Percentiles rank a stretch among this genome's conserved stretches.
phyloP scores from a whole-genome alignment of 2,888 invertebrate genomes.

The Ypsolopha scabrella region DNA sequence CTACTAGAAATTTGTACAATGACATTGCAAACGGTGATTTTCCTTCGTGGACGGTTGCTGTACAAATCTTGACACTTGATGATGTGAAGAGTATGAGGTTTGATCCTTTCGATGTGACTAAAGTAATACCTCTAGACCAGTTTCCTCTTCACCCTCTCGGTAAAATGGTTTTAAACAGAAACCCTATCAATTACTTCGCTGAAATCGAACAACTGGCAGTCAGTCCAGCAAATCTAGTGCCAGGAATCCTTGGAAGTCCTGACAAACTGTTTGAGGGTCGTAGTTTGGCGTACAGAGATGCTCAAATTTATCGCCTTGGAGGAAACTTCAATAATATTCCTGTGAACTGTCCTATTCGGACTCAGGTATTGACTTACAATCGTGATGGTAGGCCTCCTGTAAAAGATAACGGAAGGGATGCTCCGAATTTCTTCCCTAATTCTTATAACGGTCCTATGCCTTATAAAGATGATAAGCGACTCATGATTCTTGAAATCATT shows the following conservation, averaged over 20 bases:
- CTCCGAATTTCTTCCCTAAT: slow-evolving; percentile 96
- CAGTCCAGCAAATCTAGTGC: slow-evolving; percentile 86
- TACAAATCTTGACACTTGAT: slow-evolving; percentile 86
- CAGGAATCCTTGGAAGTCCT: slow-evolving; percentile 90
- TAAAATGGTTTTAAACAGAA: slow-evolving; percentile 83
- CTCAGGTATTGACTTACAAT: slow-evolving; percentile 78
- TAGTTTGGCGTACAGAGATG: slow-evolving; percentile 87
- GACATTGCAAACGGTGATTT: slow-evolving; percentile 79
- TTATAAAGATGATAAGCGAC: slow-evolving; percentile 67
- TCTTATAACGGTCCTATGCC: slow-evolving; percentile 87
- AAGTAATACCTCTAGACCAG: slow-evolving; percentile 81
- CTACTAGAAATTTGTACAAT: slow-evolving; percentile 86
- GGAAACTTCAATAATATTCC: slow-evolving; percentile 90
- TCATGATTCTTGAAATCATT: slow-evolving; percentile 63
- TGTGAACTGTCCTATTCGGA: slow-evolving; percentile 90
- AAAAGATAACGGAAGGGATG: slow-evolving; percentile 83
- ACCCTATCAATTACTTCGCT: slow-evolving; percentile 90
- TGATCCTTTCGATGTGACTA: slow-evolving; percentile 93
- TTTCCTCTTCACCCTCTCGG: slow-evolving; percentile 88
- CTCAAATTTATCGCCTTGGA: slow-evolving; percentile 87
- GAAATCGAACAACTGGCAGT: slow-evolving; percentile 93
- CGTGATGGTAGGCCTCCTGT: slow-evolving; percentile 85
- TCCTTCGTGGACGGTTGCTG: slow-evolving; percentile 81
- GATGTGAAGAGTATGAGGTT: slow-evolving; percentile 81
- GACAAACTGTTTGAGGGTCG: slow-evolving; percentile 91